These are phyloP conservation scores for Rhinoraja longicauda DNA, from an alignment of 2,797 vertebrate genomes.

Conservation along the genomic window DNA sequence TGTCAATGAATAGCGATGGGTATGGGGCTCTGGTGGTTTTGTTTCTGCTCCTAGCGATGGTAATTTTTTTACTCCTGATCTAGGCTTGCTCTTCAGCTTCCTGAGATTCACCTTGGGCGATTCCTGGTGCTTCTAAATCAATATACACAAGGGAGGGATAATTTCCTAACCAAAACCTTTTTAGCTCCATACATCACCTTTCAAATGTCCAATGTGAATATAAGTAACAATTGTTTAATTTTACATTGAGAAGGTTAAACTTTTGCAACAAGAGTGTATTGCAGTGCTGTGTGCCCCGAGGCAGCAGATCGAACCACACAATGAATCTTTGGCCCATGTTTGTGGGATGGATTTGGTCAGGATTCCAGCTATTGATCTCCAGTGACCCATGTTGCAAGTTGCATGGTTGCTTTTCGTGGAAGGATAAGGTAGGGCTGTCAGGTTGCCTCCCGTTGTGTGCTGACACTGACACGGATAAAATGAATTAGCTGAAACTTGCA, in stretches of 20 bases:
- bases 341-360: neutral
- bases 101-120: neutral
- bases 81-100: neutral
- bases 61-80: neutral
- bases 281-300: neutral
- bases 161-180: too few relatives aligned
- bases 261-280: too few relatives aligned
- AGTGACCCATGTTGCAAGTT: too few relatives aligned
- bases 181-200: too few relatives aligned
- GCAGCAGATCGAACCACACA: neutral
- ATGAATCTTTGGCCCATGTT: neutral
- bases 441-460: neutral
- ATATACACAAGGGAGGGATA: neutral
- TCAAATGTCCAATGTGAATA: too few relatives aligned
- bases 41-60: neutral
- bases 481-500: neutral
- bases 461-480: too few relatives aligned
- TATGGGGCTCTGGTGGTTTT: neutral
- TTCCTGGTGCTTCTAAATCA: neutral
- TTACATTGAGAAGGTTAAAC: too few relatives aligned
- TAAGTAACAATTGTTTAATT: too few relatives aligned
- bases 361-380: neutral
- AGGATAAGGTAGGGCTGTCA: neutral
- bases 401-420: too few relatives aligned
- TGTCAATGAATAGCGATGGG: neutral